Evolutionary conservation across 2,113 vertebrate species (phyloP).

Genomic region (Rana temporaria): DNA sequence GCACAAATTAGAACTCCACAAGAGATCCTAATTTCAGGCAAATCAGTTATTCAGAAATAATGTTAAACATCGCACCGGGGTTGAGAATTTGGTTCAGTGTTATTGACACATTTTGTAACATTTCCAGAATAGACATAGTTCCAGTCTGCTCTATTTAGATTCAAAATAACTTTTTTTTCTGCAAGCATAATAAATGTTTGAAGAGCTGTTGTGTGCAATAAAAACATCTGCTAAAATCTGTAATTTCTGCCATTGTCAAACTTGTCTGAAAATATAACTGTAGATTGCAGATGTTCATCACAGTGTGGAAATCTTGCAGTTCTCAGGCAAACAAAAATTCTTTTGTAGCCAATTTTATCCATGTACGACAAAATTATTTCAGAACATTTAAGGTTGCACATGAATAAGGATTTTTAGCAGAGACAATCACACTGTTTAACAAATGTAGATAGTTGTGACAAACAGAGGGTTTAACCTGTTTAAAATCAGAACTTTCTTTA

Average conservation of each 20-base stretch:
- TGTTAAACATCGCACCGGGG: slow-evolving; percentile 7
- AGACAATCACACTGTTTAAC: not conserved
- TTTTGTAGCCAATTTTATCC: slow-evolving; percentile 13
- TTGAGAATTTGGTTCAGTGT: slow-evolving; percentile 9
- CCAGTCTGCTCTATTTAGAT: not conserved
- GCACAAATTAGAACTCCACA: no score
- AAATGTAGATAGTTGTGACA: no score
- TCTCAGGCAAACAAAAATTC: not conserved
- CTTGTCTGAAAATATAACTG: slow-evolving; percentile 33
- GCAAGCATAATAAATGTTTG: slow-evolving; percentile 3
- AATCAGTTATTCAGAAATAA: not conserved
- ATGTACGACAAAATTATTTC: not conserved
- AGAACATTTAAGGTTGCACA: not conserved
- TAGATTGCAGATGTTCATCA: slow-evolving; percentile 30
- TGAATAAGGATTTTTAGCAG: not conserved
- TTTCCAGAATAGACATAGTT: slow-evolving; percentile 3
- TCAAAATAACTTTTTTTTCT: slow-evolving; percentile 13
- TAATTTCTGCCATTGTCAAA: slow-evolving; percentile 30
- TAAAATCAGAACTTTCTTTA: no score
- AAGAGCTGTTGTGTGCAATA: slow-evolving; percentile 21
- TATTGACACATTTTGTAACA: slow-evolving; percentile 23
- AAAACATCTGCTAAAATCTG: slow-evolving; percentile 32
- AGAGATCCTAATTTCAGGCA: no score
- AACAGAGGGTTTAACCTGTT: no score
- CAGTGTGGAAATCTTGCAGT: not conserved